phyloP scores from a whole-genome alignment of 2,113 vertebrate species.

The Hypocryptadius cinnamomeus region DNA sequence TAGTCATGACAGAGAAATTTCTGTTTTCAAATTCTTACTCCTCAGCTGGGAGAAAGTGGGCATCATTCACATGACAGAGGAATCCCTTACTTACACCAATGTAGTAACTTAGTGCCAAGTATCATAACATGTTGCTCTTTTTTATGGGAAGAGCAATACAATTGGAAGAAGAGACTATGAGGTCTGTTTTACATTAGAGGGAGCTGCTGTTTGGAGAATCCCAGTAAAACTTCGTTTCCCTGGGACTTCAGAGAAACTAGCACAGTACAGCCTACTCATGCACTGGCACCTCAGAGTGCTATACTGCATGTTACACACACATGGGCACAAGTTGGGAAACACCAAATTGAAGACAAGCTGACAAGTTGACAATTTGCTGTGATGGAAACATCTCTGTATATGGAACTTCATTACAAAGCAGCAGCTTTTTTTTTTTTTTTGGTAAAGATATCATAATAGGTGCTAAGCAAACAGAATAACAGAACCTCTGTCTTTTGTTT shows the following conservation, averaged over 20 bases:
- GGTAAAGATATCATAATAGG: background rate
- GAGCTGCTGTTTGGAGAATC: background rate
- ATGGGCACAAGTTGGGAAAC: background rate
- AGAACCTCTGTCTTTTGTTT: background rate
- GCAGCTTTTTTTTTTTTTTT: background rate
- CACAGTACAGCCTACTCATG: background rate
- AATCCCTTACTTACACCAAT: background rate
- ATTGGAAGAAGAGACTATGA: background rate
- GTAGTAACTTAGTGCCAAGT: background rate
- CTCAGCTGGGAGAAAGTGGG: background rate
- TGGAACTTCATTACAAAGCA: background rate
- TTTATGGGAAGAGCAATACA: background rate
- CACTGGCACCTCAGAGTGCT: background rate
- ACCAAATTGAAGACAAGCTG: background rate
- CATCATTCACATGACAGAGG: background rate
- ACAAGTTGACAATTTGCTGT: background rate
- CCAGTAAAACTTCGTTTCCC: background rate
- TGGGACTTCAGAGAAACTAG: background rate
- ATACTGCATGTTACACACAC: background rate
- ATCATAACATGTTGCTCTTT: background rate
- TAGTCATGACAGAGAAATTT: background rate
- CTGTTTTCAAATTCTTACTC: background rate
- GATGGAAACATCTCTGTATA: fast-evolving
- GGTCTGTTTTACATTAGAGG: background rate
- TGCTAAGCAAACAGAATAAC: background rate